Evolutionary conservation across 2,888 invertebrate genomes (phyloP), one percentile per base, ranked within the genome.

Genomic region (Phengaris alcon): DNA sequence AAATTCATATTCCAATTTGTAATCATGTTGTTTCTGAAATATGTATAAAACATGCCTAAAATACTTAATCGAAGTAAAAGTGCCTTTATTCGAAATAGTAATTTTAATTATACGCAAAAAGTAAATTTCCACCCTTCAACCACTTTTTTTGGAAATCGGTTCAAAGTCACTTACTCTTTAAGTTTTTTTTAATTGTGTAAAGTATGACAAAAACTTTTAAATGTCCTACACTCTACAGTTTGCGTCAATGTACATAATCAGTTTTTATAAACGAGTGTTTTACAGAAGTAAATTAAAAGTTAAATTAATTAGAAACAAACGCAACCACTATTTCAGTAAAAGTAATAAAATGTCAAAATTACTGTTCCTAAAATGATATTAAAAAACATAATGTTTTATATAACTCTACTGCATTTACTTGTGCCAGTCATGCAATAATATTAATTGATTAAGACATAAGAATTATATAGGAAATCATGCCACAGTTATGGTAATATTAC

Each of bases 381-480:
- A 55, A 10, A 52, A 12, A 64, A 54, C 54, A 12, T 72, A 10
- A 52, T 74, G 76, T 4, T 2, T 68, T 52, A 68, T 74, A 72
- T 74, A 75, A 76, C 73, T 73, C 70, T 73, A 75, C 74, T 76
- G 77, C 75, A 59, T 74, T 76, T 72, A 76, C 64, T 57, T 51
- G 68, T 75, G 75, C 75, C 75, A 74, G 75, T 75, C 57, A 76
- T 15, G 15, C 44, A 57, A 59, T 69, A 46, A 52, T 44, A 22
- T 22, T 22, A 59, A 46, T 70, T 52, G 9, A 74, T 64, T 64
- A 7, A 35, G 51, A 15, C 52, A 15, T 51, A 51, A 54, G 72
- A 22, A 13, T 52, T 13, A 1, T 15, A 70, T 70, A 12, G 8
- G 44, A 12, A 68, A 51, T 48, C 51, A 51, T 22, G 15, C 48